Base-by-base conservation (phyloP, 2,888 invertebrate species). In the Sesia apiformis region DNA sequence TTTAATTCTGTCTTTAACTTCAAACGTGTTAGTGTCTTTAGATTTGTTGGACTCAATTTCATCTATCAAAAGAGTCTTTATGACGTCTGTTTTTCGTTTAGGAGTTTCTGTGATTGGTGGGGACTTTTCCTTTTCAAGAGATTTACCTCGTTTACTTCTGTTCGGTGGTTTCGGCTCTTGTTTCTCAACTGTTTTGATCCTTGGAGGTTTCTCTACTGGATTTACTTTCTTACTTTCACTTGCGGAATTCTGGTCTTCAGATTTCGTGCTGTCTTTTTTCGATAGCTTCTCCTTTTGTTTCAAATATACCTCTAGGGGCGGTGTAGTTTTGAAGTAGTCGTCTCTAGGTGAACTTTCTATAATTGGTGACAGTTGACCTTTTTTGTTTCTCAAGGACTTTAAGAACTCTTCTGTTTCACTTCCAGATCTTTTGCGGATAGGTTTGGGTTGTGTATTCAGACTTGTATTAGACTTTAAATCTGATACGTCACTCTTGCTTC, bases 291-390 rank as follows among this genome's bases (percentile, higher is more conserved):
- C 74, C 61, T 84, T 87, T 62, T 86, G 74, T 61, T 84, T 87
- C 56, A 81, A 78, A 57, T 78, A 81, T 4, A 79, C 57, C 54
- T 88, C 88, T 38, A 89, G 69, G 0, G 88, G 88, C 4, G 87
- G 72, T 39, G 80, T 84, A 59, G 82, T 85, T 58, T 84, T 90
- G 62, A 93, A 93, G 67, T 93, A 94, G 70, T 94, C 94, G 64
- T 94, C 94, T 60, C 93, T 90, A 8, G 93, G 94, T 6, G 93
- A 91, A 59, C 93, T 93, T 80, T 95, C 95, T 61, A 95, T 95
- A 53, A 96, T 95, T 0, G 95, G 95, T 5, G 95, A 94, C 38
- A 96, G 74, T 69, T 94, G 95, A 56, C 92, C 89, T 69, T 94
- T 93, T 61, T 91, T 92, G 55, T 91, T 91, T 61, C 84, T 80